phyloP scores from a whole-genome alignment of 2,113 vertebrate species.

The Lagenorhynchus albirostris region DNA sequence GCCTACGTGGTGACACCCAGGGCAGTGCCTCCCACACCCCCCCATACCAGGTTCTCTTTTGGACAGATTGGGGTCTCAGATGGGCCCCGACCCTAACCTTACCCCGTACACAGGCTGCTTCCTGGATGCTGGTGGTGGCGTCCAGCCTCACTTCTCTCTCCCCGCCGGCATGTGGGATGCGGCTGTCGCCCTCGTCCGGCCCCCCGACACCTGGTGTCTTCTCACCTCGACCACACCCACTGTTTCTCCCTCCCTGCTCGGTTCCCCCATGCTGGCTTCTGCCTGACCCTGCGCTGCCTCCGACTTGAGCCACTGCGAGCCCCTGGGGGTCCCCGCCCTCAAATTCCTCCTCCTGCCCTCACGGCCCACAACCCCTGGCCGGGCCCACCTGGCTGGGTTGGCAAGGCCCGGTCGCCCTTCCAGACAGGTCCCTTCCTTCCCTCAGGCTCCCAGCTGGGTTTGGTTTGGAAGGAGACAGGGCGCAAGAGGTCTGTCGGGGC shows the following conservation, averaged over 20 bases:
- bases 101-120: not conserved
- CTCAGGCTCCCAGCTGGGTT: not conserved
- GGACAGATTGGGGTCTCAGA: not conserved
- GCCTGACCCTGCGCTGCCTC: too few relatives aligned
- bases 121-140: not conserved
- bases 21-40: not conserved
- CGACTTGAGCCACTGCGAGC: not conserved
- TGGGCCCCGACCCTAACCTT: not conserved
- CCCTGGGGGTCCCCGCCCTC: not conserved
- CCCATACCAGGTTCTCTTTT: not conserved
- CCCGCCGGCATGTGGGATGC: not conserved
- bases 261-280: not conserved
- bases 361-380: not conserved
- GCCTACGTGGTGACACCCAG: not conserved
- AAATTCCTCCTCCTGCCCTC: not conserved
- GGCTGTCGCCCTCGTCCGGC: rapidly evolving
- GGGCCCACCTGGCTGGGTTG: not conserved
- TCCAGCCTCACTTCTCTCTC: not conserved
- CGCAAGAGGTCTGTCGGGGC: not conserved
- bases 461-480: not conserved
- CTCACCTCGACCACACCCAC: not conserved
- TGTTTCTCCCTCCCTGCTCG: not conserved
- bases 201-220: not conserved
- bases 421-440: not conserved
- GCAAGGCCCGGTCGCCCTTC: not conserved